These are phyloP conservation scores for Ectropis grisescens DNA, from an alignment of 1,140 invertebrate species.

Conservation along the genomic window DNA sequence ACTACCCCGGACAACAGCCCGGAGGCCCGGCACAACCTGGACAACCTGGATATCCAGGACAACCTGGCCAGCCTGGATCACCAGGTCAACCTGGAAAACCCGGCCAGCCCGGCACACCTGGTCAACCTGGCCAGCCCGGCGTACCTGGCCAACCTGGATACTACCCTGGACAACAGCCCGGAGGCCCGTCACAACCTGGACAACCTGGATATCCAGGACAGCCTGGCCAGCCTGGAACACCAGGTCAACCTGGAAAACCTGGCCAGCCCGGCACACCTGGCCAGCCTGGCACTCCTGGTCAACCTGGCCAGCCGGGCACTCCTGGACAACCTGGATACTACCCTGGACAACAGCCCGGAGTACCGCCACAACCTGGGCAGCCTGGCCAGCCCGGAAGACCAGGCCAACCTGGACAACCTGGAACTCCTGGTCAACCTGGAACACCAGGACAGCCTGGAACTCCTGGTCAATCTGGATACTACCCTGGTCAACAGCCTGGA, in stretches of 20 bases:
- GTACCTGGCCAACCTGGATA: constrained; percentile 3
- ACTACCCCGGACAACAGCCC: constrained; percentile 3
- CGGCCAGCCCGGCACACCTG: constrained; percentile 1
- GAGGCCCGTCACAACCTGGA: constrained; percentile 4
- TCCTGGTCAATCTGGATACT: constrained; percentile 4
- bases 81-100: constrained; percentile 2
- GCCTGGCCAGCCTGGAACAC: constrained; percentile 3
- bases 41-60: no score
- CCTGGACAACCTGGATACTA: constrained; percentile 11
- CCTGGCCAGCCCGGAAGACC: constrained; percentile 7
- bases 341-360: no score
- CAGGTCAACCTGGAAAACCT: no score
- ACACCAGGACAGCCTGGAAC: no score
- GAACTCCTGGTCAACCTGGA: not conserved
- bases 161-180: constrained; percentile 1
- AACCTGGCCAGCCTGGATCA: no score
- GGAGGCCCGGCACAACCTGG: constrained; percentile 1
- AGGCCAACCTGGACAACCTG: not conserved
- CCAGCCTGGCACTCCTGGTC: constrained; percentile 3
- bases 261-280: no score
- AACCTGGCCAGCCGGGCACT: constrained; percentile 1
- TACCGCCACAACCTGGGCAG: constrained; percentile 9
- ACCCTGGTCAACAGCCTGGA: constrained; percentile 10
- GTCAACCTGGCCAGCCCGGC: constrained; percentile 5
- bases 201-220: constrained; percentile 1